These are phyloP conservation scores for Dryobotodes eremita DNA, from an alignment of 2,888 invertebrate species.

Conservation along the genomic window DNA sequence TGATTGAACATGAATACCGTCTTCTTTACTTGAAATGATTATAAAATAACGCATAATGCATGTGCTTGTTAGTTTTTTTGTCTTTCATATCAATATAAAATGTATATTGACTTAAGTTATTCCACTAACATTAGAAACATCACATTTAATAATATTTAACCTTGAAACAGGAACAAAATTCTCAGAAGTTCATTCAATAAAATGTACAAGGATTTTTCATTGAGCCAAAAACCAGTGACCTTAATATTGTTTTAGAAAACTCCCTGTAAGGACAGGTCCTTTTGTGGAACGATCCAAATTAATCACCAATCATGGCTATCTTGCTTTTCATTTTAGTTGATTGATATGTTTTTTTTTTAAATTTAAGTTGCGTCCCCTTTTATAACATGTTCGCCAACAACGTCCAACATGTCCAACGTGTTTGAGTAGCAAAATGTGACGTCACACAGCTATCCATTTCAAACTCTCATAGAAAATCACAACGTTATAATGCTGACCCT, in stretches of 20 bases:
- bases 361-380: not conserved
- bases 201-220: slow-evolving; percentile 44
- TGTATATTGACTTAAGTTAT: slow-evolving; percentile 2
- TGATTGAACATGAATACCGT: slow-evolving; percentile 55
- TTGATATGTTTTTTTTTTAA: not conserved
- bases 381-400: not conserved
- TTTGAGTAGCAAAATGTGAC: not conserved
- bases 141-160: slow-evolving; percentile 19
- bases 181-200: slow-evolving; percentile 14
- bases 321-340: not conserved
- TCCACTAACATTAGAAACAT: slow-evolving; percentile 6
- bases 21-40: slow-evolving; percentile 41
- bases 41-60: slow-evolving; percentile 6
- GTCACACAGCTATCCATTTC: not conserved
- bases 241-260: slow-evolving; percentile 14
- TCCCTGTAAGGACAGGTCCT: not conserved
- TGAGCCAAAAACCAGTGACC: slow-evolving; percentile 36
- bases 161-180: slow-evolving; percentile 15
- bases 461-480: not conserved
- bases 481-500: not conserved
- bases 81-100: not conserved
- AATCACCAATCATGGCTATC: not conserved
- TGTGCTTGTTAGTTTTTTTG: not conserved
- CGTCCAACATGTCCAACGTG: not conserved
- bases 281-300: not conserved